Percentiles rank a stretch among this genome's conserved stretches.
Evolutionary conservation across 2,113 vertebrate species (phyloP).

Genomic region (Catharus bicknelli): DNA sequence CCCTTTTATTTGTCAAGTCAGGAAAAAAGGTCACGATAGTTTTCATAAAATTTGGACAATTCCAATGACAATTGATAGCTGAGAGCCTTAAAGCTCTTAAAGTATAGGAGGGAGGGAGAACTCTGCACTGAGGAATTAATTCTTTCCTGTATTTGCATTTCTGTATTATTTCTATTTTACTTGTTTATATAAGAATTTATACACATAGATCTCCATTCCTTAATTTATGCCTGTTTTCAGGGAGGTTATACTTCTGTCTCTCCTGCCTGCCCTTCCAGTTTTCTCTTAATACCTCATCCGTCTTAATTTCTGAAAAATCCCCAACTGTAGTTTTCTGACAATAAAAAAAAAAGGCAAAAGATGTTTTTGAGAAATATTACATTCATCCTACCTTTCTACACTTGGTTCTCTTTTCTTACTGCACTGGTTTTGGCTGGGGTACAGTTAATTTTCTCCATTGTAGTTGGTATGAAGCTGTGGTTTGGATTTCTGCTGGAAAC

Average conservation of each 20-base stretch:
- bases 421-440: background rate
- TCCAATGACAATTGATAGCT: background rate
- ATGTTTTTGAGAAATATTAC: background rate
- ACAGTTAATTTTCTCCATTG: background rate
- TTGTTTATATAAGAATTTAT: constrained; percentile 10
- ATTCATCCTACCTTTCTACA: background rate
- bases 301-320: background rate
- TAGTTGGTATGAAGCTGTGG: background rate
- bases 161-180: background rate
- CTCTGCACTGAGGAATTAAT: background rate
- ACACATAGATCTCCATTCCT: background rate
- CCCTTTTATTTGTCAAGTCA: constrained; percentile 48
- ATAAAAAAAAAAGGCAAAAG: background rate
- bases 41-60: constrained; percentile 15
- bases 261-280: background rate
- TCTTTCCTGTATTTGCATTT: background rate
- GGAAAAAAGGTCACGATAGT: constrained; percentile 46
- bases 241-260: background rate
- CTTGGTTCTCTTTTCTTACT: background rate
- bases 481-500: background rate
- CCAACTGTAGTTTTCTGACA: background rate
- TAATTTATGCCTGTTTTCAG: background rate
- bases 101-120: background rate
- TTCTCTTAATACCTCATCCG: background rate
- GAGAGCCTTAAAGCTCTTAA: background rate